Evolutionary conservation across 2,797 vertebrate genomes (phyloP).

Genomic region (Sebastes oblongus): DNA sequence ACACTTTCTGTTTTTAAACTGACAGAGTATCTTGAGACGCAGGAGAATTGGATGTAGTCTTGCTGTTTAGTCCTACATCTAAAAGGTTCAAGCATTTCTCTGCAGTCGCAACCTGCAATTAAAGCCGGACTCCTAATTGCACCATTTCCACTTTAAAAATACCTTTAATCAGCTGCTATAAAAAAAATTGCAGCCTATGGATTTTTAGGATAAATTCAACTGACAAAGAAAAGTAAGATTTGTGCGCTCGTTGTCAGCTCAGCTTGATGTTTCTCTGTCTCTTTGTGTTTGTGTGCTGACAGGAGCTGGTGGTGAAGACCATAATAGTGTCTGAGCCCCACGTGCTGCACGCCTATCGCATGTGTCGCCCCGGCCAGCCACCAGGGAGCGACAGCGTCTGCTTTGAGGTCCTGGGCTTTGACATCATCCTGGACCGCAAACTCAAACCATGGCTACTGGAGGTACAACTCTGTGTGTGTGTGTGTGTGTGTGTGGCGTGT

Average conservation of each 20-base stretch:
- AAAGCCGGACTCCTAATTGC: conserved; percentile 1
- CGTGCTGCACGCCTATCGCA: conserved; percentile 95
- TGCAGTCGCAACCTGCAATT: conserved; percentile 5
- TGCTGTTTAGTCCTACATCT: conserved; percentile 2
- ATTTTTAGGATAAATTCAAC: not conserved
- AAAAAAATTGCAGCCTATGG: not conserved
- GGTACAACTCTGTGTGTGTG: conserved; percentile 75
- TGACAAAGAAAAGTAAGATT: not conserved
- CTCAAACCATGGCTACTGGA: conserved; percentile 98
- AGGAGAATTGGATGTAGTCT: not conserved
- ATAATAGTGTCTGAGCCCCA: conserved; percentile 97
- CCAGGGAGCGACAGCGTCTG: conserved; percentile 97
- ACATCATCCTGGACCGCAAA: conserved; percentile 97
- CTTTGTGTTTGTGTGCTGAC: conserved; percentile 38
- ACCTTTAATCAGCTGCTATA: conserved; percentile 20
- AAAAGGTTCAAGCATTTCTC: conserved; percentile 8
- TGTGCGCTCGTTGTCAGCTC: not conserved
- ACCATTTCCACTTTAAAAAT: conserved; percentile 12
- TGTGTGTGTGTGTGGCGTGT: not conserved
- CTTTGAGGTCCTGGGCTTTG: conserved; percentile 97
- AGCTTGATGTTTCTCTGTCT: conserved; percentile 15
- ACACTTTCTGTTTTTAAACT: conserved; percentile 12
- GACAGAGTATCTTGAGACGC: not conserved
- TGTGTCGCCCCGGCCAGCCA: conserved; percentile 97
- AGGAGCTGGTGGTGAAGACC: conserved; percentile 98